Evolutionary conservation across 2,797 vertebrate genomes (phyloP), one percentile per base, ranked within the genome.

Genomic region (Coregonus suidteri): DNA sequence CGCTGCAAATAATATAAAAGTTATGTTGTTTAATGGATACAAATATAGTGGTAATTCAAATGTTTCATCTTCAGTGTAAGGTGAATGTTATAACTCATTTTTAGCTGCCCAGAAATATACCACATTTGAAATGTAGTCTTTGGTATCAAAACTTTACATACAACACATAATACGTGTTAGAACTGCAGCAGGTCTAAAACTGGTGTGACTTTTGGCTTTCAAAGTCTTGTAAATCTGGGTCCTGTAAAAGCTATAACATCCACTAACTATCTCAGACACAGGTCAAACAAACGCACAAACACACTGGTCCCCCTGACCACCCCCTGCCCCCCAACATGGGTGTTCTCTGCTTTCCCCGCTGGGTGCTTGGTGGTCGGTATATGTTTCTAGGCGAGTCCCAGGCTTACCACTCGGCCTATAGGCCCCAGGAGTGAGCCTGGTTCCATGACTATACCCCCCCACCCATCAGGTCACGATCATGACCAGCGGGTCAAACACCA

Each of bases 401-500:
- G 90, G 88, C 90, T 91, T 87, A 87, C 84, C 85, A 78, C 80
- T 85, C 73, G 88, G 85, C 86, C 91, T 89, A 25, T 81, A 79
- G 76, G 79, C 75, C 18, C 2, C 6, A 72, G 91, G 91, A 92
- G 91, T 81, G 93, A 92, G 88, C 81, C 83, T 93, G 0, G 80
- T 93, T 94, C 93, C 95, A 84, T 96, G 94, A 96, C 94, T 92
- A 85, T 90, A 82, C 80, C 76, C 84, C 82, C 85, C 85, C 82
- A 82, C 82, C 90, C 89, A 92, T 89, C 95, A 98, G 97, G 97
- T 97, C 94, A 95, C 92, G 95, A 98, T 95, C 95, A 96, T 89
- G 97, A 97, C 92, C 95, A 93, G 88, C 95, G 95, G 93, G 95
- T 96, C 96, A 97, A 97, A 95, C 96, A 95, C 90, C 95, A 92